phyloP scores from a whole-genome alignment of 2,113 vertebrate species.

The Eulacestoma nigropectus region DNA sequence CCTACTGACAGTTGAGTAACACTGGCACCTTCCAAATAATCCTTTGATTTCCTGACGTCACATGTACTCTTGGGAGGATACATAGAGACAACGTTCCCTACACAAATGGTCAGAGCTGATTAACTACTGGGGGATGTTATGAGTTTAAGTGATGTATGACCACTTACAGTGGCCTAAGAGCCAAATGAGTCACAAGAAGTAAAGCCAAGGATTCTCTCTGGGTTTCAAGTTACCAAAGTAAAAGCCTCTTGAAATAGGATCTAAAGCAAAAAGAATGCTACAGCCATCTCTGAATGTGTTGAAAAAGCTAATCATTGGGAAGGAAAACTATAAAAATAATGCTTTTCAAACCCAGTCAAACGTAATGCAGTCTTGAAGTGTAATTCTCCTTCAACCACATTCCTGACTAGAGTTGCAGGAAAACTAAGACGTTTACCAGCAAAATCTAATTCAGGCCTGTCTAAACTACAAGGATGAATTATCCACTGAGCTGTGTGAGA shows the following conservation, averaged over 20 bases:
- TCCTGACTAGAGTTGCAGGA: not conserved
- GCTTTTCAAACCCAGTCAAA: not conserved
- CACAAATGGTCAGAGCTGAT: not conserved
- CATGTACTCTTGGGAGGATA: not conserved
- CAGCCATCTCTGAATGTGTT: not conserved
- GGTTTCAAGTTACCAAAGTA: slow-evolving; percentile 1
- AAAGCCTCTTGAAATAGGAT: not conserved
- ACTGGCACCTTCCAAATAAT: not conserved
- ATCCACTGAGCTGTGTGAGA: not conserved
- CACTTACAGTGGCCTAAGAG: not conserved
- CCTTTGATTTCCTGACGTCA: not conserved
- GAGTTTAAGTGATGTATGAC: not conserved
- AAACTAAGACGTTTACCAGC: not conserved
- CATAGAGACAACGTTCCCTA: not conserved
- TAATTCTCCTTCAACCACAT: not conserved
- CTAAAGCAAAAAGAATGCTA: not conserved
- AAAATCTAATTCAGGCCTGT: not conserved
- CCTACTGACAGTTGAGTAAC: not conserved
- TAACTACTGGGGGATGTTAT: not conserved
- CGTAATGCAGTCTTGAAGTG: not conserved
- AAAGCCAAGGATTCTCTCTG: not conserved
- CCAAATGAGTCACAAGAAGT: not conserved
- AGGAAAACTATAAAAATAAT: not conserved
- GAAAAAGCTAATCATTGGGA: not conserved
- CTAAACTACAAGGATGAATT: not conserved